These are phyloP conservation scores for Molossus alvarezi DNA, from an alignment of 2,797 vertebrate species.

Conservation along the genomic window DNA sequence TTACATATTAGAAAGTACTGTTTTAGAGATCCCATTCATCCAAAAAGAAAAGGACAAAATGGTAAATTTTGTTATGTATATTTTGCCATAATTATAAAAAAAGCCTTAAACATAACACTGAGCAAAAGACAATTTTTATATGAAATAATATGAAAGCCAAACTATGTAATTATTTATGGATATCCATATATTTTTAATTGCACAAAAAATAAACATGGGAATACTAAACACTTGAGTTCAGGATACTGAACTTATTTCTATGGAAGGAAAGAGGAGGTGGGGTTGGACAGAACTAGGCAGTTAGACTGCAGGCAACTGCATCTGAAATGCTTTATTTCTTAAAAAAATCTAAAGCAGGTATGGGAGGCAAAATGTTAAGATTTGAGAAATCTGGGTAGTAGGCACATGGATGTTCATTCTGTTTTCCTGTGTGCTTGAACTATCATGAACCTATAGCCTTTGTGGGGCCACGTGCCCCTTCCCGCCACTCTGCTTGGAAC, in stretches of 20 bases:
- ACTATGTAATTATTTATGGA: not conserved
- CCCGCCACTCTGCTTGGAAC: not conserved
- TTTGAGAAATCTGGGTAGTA: not conserved
- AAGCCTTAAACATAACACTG: not conserved
- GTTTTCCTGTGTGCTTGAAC: constrained; percentile 30
- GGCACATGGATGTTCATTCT: not conserved
- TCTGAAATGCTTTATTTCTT: constrained; percentile 25
- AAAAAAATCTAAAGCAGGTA: constrained; percentile 31
- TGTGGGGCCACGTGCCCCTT: not conserved
- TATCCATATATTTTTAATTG: constrained; percentile 21
- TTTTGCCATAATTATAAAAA: not conserved
- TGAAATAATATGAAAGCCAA: constrained; percentile 42
- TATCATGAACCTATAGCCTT: not conserved
- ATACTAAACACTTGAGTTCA: not conserved
- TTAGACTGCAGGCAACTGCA: not conserved
- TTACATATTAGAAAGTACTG: no score
- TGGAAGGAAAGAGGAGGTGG: not conserved
- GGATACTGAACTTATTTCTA: not conserved
- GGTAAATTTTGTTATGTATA: not conserved
- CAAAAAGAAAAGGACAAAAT: not conserved
- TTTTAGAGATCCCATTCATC: no score
- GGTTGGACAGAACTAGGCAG: not conserved
- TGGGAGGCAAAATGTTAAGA: constrained; percentile 13
- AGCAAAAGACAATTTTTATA: not conserved
- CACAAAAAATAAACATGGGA: not conserved